phyloP scores from a whole-genome alignment of 2,888 invertebrate species.

The Rhabditoides inermis region DNA sequence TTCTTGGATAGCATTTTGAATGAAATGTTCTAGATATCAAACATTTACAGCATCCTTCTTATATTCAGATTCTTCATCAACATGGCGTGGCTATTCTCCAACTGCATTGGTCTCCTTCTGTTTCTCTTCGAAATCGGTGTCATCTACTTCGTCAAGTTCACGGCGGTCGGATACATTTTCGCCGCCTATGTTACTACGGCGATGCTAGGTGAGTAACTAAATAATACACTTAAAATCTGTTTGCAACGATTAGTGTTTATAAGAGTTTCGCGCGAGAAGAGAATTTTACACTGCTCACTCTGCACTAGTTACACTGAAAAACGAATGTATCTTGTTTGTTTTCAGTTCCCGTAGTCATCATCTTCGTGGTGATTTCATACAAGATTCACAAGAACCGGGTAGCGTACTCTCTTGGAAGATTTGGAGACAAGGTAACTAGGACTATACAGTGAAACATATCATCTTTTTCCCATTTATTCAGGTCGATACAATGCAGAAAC shows the following conservation, averaged over 20 bases:
- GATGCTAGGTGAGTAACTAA: slow-evolving; percentile 63
- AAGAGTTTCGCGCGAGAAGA: not conserved
- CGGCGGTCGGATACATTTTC: slow-evolving; percentile 60
- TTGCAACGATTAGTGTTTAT: not conserved
- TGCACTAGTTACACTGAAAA: not conserved
- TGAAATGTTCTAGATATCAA: too few species aligned
- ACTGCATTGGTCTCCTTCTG: slow-evolving; percentile 71
- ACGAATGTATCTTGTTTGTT: slow-evolving; percentile 4
- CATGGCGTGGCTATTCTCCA: slow-evolving; percentile 84
- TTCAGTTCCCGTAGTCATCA: slow-evolving; percentile 68
- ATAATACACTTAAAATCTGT: not conserved
- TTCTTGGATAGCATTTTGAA: too few species aligned
- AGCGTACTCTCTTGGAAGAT: too few species aligned
- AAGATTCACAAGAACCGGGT: too few species aligned
- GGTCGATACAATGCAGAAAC: too few species aligned
- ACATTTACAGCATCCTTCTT: too few species aligned
- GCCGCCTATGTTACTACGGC: slow-evolving; percentile 71
- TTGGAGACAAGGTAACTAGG: too few species aligned
- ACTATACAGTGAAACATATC: too few species aligned
- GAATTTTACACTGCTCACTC: not conserved
- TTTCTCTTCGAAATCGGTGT: slow-evolving; percentile 83
- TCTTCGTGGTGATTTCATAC: slow-evolving; percentile 78
- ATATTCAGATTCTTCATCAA: slow-evolving; percentile 65
- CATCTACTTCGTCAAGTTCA: slow-evolving; percentile 86
- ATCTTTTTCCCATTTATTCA: too few species aligned